These are phyloP conservation scores for Ischnus inquisitorius DNA, from an alignment of 2,888 invertebrate genomes.

Conservation along the genomic window DNA sequence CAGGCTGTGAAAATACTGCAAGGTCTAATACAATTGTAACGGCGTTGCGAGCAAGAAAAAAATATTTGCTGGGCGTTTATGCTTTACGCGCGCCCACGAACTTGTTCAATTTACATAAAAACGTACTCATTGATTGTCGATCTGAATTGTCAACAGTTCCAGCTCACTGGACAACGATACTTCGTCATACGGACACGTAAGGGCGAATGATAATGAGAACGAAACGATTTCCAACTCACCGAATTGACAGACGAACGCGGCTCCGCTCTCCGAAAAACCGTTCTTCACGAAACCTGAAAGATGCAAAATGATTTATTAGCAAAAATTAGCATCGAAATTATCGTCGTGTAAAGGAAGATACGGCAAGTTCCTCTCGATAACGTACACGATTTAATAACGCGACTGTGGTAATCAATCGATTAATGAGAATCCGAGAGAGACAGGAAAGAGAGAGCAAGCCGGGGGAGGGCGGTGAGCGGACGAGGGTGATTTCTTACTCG, in stretches of 20 bases:
- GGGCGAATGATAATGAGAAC: background rate
- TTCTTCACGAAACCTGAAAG: constrained; percentile 80
- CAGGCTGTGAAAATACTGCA: background rate
- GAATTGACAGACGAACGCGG: constrained; percentile 76
- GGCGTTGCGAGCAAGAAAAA: constrained; percentile 60
- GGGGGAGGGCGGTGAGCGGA: constrained; percentile 39
- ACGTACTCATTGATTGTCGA: constrained; percentile 83
- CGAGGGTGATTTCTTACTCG: constrained; percentile 50
- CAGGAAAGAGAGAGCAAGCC: too few species aligned
- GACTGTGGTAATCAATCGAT: constrained; percentile 56
- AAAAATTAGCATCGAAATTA: background rate
- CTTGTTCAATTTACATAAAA: constrained; percentile 83
- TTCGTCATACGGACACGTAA: background rate
- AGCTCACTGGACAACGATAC: constrained; percentile 54
- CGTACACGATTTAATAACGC: constrained; percentile 20
- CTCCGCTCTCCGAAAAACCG: constrained; percentile 76
- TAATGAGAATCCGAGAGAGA: constrained; percentile 43
- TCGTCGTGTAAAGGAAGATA: background rate
- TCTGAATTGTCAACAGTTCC: constrained; percentile 80
- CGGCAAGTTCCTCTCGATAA: background rate
- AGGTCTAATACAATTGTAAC: background rate
- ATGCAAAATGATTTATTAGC: constrained; percentile 24
- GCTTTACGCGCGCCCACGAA: constrained; percentile 75
- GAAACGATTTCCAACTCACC: constrained; percentile 75
- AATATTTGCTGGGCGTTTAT: constrained; percentile 74